Percentiles rank a stretch among this genome's conserved stretches.
phyloP scores from a whole-genome alignment of 2,888 invertebrate species.

The Tipula unca region DNA sequence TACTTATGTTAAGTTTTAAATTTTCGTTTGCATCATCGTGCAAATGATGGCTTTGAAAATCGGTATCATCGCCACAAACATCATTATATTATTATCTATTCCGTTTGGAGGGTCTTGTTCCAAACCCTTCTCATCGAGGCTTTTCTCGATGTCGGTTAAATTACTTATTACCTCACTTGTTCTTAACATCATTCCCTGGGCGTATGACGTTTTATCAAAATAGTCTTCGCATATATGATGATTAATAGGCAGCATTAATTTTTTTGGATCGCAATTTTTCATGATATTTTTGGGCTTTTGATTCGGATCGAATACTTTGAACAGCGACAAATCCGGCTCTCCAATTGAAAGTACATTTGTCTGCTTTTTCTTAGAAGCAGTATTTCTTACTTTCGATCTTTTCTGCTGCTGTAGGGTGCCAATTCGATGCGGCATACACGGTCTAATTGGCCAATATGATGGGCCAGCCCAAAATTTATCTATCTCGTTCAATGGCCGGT shows the following conservation, averaged over 20 bases:
- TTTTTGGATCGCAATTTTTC: constrained; percentile 41
- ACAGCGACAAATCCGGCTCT: constrained; percentile 27
- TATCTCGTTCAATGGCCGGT: constrained; percentile 47
- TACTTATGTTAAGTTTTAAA: background rate
- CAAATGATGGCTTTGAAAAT: constrained; percentile 34
- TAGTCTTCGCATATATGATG: background rate
- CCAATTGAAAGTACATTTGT: constrained; percentile 26
- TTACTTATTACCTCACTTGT: constrained; percentile 34
- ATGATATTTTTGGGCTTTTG: constrained; percentile 34
- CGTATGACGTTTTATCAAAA: background rate
- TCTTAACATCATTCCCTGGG: background rate
- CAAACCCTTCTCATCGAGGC: constrained; percentile 19
- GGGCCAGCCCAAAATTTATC: constrained; percentile 70
- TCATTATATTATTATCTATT: background rate
- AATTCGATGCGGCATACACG: constrained; percentile 26
- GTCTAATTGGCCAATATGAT: constrained; percentile 68
- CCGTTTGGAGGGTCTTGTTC: constrained; percentile 27
- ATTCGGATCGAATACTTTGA: constrained; percentile 18
- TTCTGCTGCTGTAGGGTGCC: background rate
- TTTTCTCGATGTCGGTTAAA: constrained; percentile 28
- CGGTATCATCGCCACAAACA: background rate
- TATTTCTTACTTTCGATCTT: background rate
- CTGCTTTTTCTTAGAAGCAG: background rate
- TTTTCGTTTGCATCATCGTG: constrained; percentile 33
- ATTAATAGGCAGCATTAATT: constrained; percentile 37